Conservation (phyloP, 2,113 vertebrate genomes). For the Otolemur garnettii region DNA sequence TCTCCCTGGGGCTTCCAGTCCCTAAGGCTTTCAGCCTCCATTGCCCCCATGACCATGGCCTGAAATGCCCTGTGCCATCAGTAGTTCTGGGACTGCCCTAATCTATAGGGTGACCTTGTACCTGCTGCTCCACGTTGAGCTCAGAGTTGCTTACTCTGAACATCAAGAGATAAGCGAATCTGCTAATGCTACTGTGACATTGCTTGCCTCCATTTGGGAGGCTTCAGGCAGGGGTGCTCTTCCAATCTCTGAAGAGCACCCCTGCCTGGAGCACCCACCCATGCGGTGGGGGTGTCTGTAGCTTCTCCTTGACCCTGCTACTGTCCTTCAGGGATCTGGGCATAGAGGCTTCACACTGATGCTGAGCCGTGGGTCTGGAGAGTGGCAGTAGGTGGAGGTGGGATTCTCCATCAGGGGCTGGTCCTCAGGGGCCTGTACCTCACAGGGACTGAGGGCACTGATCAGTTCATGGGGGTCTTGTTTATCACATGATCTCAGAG, state of each 20-base stretch:
- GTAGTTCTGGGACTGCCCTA: not conserved
- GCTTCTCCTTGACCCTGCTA: constrained; percentile 29
- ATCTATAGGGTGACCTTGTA: not conserved
- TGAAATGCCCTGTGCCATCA: fast-evolving
- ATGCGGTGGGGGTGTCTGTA: constrained; percentile 60
- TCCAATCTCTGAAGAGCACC: no score
- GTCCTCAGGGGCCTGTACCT: constrained; percentile 37
- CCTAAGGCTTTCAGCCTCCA: not conserved
- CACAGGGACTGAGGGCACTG: constrained; percentile 57
- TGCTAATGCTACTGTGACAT: constrained; percentile 57
- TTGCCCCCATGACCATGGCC: not conserved
- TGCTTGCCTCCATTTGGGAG: constrained; percentile 71
- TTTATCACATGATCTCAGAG: not conserved
- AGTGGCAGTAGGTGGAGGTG: not conserved
- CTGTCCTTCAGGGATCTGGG: not conserved
- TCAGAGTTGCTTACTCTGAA: not conserved
- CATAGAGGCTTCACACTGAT: constrained; percentile 56
- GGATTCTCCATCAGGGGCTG: constrained; percentile 58
- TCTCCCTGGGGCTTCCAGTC: not conserved
- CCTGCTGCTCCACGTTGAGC: not conserved
- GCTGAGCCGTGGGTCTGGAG: constrained; percentile 60
- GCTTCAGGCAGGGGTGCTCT: constrained; percentile 75
- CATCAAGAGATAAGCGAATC: not conserved
- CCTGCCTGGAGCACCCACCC: no score
- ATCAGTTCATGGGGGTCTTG: not conserved